Evolutionary conservation across 2,888 invertebrate genomes (phyloP).

Genomic region (Alviniconcha strummeri): DNA sequence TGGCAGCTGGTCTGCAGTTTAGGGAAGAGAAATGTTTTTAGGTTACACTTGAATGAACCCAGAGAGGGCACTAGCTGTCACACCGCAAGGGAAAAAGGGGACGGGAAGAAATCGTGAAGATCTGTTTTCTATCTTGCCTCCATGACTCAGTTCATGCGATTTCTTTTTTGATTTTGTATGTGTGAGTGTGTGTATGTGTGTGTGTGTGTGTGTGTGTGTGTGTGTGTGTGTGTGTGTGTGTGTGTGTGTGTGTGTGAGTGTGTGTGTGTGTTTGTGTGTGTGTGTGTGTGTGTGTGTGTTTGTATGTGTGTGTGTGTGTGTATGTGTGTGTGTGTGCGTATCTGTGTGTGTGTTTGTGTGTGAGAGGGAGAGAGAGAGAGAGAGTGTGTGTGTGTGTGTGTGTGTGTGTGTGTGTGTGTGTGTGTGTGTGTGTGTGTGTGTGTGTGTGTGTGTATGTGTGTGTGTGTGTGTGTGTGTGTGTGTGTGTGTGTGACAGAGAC

Average conservation of each 20-base stretch:
- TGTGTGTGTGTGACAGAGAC: background rate
- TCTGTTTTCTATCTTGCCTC: too few species aligned
- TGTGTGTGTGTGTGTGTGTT: background rate
- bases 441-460: background rate
- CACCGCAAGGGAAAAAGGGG: too few species aligned
- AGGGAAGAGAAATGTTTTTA: too few species aligned
- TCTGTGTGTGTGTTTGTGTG: background rate
- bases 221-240: background rate
- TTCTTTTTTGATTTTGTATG: background rate
- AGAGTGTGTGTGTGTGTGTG: background rate
- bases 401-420: constrained; percentile 7
- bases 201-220: background rate
- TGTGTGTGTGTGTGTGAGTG: background rate
- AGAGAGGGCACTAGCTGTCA: too few species aligned
- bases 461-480: background rate
- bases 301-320: background rate
- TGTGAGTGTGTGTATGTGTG: background rate
- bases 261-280: background rate
- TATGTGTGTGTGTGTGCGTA: background rate
- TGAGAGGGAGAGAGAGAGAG: background rate
- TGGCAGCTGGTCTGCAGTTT: background rate
- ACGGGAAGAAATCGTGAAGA: too few species aligned
- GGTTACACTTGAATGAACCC: too few species aligned
- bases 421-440: background rate
- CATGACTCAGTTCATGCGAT: too few species aligned